Evolutionary conservation across 2,113 vertebrate species (phyloP), one percentile per base, ranked within the genome.

Genomic region (Archilochus colubris): DNA sequence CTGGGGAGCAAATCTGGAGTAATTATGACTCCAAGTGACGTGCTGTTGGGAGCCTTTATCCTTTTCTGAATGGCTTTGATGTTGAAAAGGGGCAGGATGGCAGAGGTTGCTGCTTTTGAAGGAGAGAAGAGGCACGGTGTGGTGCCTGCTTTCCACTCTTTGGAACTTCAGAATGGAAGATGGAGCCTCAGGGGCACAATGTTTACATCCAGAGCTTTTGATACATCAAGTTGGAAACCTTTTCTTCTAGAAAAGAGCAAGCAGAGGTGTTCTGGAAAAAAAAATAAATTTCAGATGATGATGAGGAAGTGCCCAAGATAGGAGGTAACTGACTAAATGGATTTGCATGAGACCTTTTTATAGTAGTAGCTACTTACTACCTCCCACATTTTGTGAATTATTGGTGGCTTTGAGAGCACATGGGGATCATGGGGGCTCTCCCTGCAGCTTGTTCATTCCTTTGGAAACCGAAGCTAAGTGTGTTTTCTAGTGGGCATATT

Each of bases 71-170:
- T 22, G n/a, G n/a, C 22, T 67, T 67, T 81, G 54, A 13, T 57
- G 48, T 33, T 62, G 36, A 31, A 55, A 25, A 2, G 4, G 9
- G 27, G 27, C 23, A 14, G 44, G 61, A 30, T 22, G 8, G 27
- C 13, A 10, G 54, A n/a, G 40, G 43, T 59, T 8, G 10, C 20
- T 62, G 40, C 64, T 17, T 58, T 43, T 40, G 44, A 12, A 30
- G 36, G 43, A n/a, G 14, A 3, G 8, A 64, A 23, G 43, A 64
- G 40, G 89, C n/a, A 12, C 11, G 18, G 28, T 28, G 14, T 25
- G 0, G 0, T 19, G 14, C 53, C 23, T 46, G 18, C 53, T 15
- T 28, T 27, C 6, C 0, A 1, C 21, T 43, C 19, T 27, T 69
- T 2, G 48, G 25, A 13, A 50, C 48, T 66, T 44, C 3, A 27